A percentile compares a stretch with the other conserved stretches of the same genome.
phyloP scores from a whole-genome alignment of 1,140 invertebrate species.

The Drosophila mayri region DNA sequence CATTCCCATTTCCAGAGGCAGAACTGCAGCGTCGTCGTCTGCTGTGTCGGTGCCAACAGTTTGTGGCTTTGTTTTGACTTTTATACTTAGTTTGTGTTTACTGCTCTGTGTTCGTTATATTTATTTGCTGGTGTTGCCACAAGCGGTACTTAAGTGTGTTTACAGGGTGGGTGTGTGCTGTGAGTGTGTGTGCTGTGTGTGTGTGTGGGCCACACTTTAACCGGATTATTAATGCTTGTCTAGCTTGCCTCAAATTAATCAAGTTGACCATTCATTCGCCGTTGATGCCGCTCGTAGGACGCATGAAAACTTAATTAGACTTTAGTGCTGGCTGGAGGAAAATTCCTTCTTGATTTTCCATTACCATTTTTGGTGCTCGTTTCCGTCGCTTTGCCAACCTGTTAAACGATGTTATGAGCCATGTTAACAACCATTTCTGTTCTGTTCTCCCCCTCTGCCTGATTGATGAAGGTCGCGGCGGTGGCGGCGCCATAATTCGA shows the following conservation, averaged over 20 bases:
- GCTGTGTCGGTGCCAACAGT: conserved; percentile 65
- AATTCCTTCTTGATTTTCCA: conserved; percentile 1
- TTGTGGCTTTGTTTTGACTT: conserved; percentile 82
- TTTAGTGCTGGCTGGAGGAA: conserved; percentile 54
- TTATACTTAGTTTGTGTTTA: conserved; percentile 83
- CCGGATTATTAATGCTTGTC: conserved; percentile 82
- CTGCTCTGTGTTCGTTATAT: conserved; percentile 56
- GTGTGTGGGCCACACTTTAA: conserved; percentile 72
- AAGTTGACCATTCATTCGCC: conserved; percentile 82
- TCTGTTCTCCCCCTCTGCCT: neutral
- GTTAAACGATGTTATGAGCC: conserved; percentile 36
- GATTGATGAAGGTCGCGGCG: conserved; percentile 47
- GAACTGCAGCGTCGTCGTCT: conserved; percentile 7
- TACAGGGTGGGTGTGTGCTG: conserved; percentile 40
- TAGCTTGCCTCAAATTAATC: conserved; percentile 79
- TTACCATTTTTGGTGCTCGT: conserved; percentile 25
- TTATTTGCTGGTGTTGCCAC: conserved; percentile 65
- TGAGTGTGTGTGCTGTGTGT: conserved; percentile 6
- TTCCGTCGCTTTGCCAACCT: conserved; percentile 18
- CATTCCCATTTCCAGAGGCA: neutral
- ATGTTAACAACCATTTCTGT: conserved; percentile 10
- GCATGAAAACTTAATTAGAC: conserved; percentile 82
- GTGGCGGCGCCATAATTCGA: conserved; percentile 27
- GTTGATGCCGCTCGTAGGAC: conserved; percentile 34
- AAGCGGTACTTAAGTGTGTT: conserved; percentile 80